phyloP scores from a whole-genome alignment of 2,888 invertebrate species.

The Cosmia pyralina region DNA sequence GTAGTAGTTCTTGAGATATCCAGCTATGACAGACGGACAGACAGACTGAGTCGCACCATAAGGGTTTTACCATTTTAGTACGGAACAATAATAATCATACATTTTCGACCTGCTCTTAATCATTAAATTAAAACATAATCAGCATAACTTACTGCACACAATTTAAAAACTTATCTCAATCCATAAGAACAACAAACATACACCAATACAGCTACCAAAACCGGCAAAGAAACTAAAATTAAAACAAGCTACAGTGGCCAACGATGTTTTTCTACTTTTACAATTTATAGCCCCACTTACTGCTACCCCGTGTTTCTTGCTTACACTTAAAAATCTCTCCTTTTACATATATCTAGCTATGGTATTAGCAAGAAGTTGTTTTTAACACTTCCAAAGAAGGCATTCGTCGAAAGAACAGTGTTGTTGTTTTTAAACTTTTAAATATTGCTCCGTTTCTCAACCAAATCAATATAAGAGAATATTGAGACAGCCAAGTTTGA shows the following conservation, averaged over 20 bases:
- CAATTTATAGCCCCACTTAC: conserved; percentile 87
- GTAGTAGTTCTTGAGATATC: too few relatives aligned
- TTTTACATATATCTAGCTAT: conserved; percentile 67
- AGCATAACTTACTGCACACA: not conserved
- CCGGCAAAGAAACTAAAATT: conserved; percentile 64
- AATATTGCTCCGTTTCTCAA: not conserved
- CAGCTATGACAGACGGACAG: too few relatives aligned
- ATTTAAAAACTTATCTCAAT: not conserved
- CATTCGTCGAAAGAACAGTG: conserved; percentile 2
- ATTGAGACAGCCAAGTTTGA: not conserved
- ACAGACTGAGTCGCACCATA: too few relatives aligned
- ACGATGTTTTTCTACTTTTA: conserved; percentile 80
- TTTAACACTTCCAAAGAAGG: conserved; percentile 28
- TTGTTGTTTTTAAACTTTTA: not conserved
- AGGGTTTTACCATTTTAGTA: too few relatives aligned
- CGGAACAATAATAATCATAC: too few relatives aligned
- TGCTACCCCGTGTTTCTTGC: conserved; percentile 76
- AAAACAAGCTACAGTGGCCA: conserved; percentile 64
- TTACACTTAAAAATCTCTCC: conserved; percentile 83
- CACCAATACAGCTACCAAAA: conserved; percentile 6
- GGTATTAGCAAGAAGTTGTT: conserved; percentile 33
- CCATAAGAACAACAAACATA: conserved; percentile 9
- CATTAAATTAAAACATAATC: not conserved
- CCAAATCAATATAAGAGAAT: not conserved
- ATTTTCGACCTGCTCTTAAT: not conserved